These are phyloP conservation scores for Dendrocincla fuliginosa DNA, from an alignment of 2,797 vertebrate species.

Conservation along the genomic window DNA sequence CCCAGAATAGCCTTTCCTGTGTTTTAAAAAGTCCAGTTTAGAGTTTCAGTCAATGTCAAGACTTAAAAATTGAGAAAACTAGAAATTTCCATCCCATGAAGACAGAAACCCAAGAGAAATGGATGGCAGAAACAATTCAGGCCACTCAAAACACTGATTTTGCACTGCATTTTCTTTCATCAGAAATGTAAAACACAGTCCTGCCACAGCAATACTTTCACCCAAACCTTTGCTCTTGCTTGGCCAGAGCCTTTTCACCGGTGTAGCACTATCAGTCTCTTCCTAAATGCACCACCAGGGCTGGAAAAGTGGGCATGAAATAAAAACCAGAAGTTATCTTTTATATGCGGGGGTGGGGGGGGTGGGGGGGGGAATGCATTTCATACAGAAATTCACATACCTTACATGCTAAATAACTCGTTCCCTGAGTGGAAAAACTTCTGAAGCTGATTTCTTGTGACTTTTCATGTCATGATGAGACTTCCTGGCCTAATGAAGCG, in stretches of 20 bases:
- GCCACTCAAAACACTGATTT: neutral
- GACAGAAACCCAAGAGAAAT: neutral
- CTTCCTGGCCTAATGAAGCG: neutral
- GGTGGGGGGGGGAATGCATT: neutral
- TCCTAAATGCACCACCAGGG: neutral
- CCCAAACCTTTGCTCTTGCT: neutral
- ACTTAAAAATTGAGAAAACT: neutral
- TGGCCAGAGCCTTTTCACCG: neutral
- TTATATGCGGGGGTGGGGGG: neutral
- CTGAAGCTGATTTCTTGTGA: slow-evolving; percentile 28
- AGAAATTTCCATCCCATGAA: neutral
- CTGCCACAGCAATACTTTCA: neutral
- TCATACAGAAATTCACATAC: neutral
- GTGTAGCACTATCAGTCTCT: neutral
- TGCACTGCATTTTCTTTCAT: neutral
- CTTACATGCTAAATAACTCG: neutral
- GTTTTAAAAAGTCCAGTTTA: neutral
- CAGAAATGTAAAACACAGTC: rapidly evolving
- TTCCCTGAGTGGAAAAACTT: neutral
- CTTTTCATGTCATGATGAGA: neutral
- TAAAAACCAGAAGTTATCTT: neutral
- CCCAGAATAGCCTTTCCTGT: neutral
- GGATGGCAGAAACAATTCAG: neutral
- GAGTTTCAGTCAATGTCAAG: neutral
- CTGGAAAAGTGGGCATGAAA: neutral